Conservation (phyloP, 2,113 vertebrate genomes). For the Indicator indicator region DNA sequence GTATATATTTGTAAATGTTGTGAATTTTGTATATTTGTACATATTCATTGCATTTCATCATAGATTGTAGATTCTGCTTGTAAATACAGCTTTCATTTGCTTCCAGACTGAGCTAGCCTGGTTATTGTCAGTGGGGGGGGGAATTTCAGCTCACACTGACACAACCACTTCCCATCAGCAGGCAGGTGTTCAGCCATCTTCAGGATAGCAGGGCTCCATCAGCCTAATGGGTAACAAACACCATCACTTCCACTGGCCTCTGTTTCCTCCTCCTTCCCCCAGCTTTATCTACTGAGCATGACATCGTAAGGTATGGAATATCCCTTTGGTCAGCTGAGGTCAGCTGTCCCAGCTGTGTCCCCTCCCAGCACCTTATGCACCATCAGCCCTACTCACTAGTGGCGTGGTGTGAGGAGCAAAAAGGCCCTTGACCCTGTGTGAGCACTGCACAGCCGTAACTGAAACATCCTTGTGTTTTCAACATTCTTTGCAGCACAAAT, state of each 20-base stretch:
- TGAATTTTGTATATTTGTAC: no score
- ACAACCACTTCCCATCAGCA: rapidly evolving
- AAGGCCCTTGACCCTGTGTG: not conserved
- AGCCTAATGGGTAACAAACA: rapidly evolving
- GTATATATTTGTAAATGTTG: no score
- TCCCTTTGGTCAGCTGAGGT: not conserved
- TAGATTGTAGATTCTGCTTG: no score
- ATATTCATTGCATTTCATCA: no score
- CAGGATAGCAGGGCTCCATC: not conserved
- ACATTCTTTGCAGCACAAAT: not conserved
- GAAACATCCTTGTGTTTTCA: not conserved
- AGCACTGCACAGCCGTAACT: not conserved
- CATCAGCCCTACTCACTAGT: rapidly evolving
- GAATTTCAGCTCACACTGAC: no score
- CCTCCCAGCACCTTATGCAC: not conserved
- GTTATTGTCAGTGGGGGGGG: no score
- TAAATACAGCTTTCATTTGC: no score
- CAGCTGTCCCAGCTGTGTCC: not conserved
- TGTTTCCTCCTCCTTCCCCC: not conserved
- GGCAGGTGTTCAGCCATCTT: not conserved
- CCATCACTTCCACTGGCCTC: not conserved
- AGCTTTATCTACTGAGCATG: not conserved
- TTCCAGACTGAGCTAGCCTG: no score
- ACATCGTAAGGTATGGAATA: not conserved
- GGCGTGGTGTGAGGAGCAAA: not conserved